Evolutionary conservation across 2,888 invertebrate species (phyloP).

Genomic region (Poecilobothrus nobilitatus): DNA sequence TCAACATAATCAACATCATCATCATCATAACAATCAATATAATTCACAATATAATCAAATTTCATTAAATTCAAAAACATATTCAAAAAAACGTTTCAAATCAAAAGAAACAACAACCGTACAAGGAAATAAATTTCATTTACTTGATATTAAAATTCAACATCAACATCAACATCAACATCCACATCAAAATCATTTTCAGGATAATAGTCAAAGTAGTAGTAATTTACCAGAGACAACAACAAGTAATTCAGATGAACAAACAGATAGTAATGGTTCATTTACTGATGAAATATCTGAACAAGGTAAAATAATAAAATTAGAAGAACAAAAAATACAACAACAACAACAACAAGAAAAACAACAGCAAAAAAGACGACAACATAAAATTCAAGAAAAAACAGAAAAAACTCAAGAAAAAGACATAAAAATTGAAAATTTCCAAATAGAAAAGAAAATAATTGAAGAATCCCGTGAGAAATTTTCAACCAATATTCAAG

Average conservation of each 20-base stretch:
- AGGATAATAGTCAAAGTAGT: conserved; percentile 41
- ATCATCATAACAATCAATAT: conserved; percentile 29
- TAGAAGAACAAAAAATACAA: background rate
- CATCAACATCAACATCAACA: conserved; percentile 29
- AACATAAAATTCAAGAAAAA: background rate
- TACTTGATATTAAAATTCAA: conserved; percentile 20
- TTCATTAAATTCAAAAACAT: background rate
- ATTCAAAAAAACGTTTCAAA: conserved; percentile 1
- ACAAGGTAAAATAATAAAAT: conserved; percentile 20
- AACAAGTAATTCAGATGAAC: conserved; percentile 41
- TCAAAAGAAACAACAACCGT: conserved; percentile 14
- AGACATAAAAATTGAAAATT: conserved; percentile 26
- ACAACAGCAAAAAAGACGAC: background rate
- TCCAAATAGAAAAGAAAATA: conserved; percentile 27
- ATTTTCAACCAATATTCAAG: background rate
- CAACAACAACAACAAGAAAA: too few relatives aligned
- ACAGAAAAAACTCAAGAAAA: background rate
- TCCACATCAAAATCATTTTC: conserved; percentile 18
- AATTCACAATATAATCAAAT: conserved; percentile 22
- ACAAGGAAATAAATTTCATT: conserved; percentile 24
- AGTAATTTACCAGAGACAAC: conserved; percentile 39
- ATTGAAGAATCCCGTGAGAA: conserved; percentile 22
- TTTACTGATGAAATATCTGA: conserved; percentile 40
- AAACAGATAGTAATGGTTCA: conserved; percentile 36
- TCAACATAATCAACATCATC: conserved; percentile 33